These are phyloP conservation scores for Ancistrus triradiatus DNA, from an alignment of 2,113 vertebrate species.

Conservation along the genomic window DNA sequence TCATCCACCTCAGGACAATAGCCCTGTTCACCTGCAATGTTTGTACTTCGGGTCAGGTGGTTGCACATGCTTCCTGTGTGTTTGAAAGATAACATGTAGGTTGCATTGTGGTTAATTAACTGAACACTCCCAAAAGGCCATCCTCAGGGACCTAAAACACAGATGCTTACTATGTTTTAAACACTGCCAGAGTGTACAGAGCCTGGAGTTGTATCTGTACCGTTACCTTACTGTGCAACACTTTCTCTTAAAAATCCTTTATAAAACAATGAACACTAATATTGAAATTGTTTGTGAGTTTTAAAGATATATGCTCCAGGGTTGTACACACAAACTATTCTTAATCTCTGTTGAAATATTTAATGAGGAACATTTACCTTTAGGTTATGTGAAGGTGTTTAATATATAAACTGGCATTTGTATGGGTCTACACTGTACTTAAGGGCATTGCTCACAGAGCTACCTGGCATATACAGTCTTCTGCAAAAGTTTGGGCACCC, in stretches of 20 bases:
- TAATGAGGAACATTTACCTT: constrained; percentile 14
- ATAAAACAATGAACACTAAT: constrained; percentile 27
- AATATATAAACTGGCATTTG: background rate
- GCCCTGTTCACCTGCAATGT: background rate
- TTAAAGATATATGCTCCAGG: background rate
- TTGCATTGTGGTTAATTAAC: constrained; percentile 29
- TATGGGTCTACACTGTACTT: too few species aligned
- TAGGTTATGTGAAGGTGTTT: background rate
- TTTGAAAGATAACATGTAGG: constrained; percentile 38
- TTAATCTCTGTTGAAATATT: constrained; percentile 17
- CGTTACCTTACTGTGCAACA: constrained; percentile 2
- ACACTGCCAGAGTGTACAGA: constrained; percentile 29
- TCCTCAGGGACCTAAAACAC: constrained; percentile 21
- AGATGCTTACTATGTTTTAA: constrained; percentile 22
- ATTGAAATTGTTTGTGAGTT: constrained; percentile 18
- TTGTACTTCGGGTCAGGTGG: constrained; percentile 13
- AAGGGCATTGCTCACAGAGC: too few species aligned
- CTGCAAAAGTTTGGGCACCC: too few species aligned
- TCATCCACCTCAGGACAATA: background rate
- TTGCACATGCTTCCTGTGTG: constrained; percentile 27
- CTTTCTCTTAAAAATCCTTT: constrained; percentile 38
- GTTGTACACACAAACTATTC: background rate
- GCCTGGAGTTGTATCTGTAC: constrained; percentile 30
- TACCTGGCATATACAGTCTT: too few species aligned
- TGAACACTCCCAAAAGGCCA: constrained; percentile 14